phyloP scores from a whole-genome alignment of 2,888 invertebrate genomes.

The Amorpha juglandis region DNA sequence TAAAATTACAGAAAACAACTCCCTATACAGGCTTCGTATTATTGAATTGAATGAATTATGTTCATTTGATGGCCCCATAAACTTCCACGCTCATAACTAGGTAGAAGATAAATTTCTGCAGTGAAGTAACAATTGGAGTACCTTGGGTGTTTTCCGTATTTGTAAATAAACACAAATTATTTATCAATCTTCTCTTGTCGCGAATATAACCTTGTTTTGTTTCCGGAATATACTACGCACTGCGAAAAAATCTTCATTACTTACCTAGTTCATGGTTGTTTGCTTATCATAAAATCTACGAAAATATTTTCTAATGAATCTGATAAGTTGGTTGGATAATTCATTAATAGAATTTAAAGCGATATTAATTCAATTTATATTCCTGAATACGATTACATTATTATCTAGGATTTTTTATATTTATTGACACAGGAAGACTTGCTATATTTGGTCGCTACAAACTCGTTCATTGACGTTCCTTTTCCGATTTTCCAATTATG shows the following conservation, averaged over 20 bases:
- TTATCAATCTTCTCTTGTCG: slow-evolving; percentile 39
- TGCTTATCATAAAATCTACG: neutral
- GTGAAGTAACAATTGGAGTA: slow-evolving; percentile 52
- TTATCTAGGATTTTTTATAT: too few relatives aligned
- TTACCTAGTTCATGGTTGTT: neutral
- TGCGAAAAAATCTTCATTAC: slow-evolving; percentile 7
- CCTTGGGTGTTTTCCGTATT: slow-evolving; percentile 55
- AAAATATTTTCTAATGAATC: too few relatives aligned
- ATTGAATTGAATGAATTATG: slow-evolving; percentile 25
- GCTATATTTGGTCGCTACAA: too few relatives aligned
- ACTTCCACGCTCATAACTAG: slow-evolving; percentile 40
- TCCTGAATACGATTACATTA: too few relatives aligned
- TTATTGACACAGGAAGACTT: too few relatives aligned
- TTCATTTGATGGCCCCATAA: slow-evolving; percentile 36
- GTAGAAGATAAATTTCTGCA: slow-evolving; percentile 44
- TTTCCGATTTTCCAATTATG: too few relatives aligned
- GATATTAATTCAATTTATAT: too few relatives aligned
- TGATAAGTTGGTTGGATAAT: neutral
- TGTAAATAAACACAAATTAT: slow-evolving; percentile 60
- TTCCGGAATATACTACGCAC: slow-evolving; percentile 20
- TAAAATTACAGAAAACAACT: slow-evolving; percentile 5
- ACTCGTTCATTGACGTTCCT: too few relatives aligned
- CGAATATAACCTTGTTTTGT: slow-evolving; percentile 44
- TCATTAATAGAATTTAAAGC: neutral
- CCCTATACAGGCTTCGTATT: slow-evolving; percentile 2